Base-by-base conservation (phyloP, 2,797 vertebrate species). In the Pangasius krempfi region DNA sequence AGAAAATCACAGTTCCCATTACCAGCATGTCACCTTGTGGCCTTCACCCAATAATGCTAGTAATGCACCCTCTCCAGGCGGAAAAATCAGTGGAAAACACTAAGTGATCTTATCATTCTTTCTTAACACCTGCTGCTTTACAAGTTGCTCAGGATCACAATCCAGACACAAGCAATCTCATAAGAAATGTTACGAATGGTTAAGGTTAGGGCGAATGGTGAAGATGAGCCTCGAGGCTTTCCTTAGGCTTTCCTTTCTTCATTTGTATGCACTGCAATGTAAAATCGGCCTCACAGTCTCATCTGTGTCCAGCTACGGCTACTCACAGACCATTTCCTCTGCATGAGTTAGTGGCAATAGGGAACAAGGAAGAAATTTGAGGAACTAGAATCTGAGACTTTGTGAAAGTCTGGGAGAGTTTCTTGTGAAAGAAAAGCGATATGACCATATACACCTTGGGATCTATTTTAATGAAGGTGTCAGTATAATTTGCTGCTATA, bases 1-100 rank as follows among this genome's bases (percentile, higher is more conserved):
- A 60, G 70, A 30, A 75, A 68, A 87, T 84, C 60, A 72, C 40
- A 33, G 70, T 33, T 66, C 30, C 52, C 37, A 89, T 89, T 89
- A 87, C 75, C 50, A 68, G 58, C 68, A 40, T 56, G 70, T 84
- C 79, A 89, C 88, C 88, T 87, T 52, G 58, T 25, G 8, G 78
- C 27, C 88, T 86, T 84, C 30, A 82, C 84, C 40, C 37, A 12
- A 73, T 78, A 87, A 84, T 30, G 47, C 70, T 58, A 62, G n/a
- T 76, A 87, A 84, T 58, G 80, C 27, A 30, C 18, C 56, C 37
- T 16, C 27, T 83, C 66, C 20, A 16, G 7, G 7, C 44, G 76
- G 7, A 30, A 70, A 9, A n/a, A n/a, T 44, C 10, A 50, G 7
- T 10, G 54, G 22, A 75, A 81, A 89, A 30, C 22, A 70, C 1